These are phyloP conservation scores for Melipona beecheii DNA, from an alignment of 2,888 invertebrate species.

Conservation along the genomic window DNA sequence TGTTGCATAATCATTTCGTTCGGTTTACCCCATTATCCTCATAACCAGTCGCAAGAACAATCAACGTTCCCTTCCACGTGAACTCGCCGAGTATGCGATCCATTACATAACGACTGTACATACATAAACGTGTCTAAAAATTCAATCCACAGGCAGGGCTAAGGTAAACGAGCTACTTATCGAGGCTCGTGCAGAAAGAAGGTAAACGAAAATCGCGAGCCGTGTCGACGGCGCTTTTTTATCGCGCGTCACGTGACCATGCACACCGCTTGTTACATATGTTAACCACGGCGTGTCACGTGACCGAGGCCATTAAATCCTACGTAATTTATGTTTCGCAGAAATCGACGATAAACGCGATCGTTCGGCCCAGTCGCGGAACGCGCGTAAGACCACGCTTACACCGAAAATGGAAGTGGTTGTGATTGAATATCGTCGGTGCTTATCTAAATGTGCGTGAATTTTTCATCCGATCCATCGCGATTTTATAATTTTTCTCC, in stretches of 20 bases:
- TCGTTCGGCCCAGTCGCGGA: not conserved
- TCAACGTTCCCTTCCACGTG: not conserved
- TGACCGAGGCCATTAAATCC: conserved; percentile 41
- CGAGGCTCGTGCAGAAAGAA: conserved; percentile 16
- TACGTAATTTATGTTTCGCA: conserved; percentile 33
- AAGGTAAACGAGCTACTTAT: conserved; percentile 13
- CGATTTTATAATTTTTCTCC: too few relatives aligned
- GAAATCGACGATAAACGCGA: conserved; percentile 13
- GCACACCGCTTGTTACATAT: conserved; percentile 31
- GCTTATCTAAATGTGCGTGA: too few relatives aligned
- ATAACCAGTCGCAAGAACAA: too few relatives aligned
- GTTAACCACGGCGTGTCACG: conserved; percentile 36
- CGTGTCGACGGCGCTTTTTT: conserved; percentile 23
- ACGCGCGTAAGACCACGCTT: not conserved
- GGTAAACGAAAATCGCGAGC: conserved; percentile 45
- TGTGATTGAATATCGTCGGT: too few relatives aligned
- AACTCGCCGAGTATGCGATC: not conserved
- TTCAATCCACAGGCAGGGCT: conserved; percentile 9
- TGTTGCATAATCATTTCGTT: too few relatives aligned
- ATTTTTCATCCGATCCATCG: too few relatives aligned
- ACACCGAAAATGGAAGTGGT: too few relatives aligned
- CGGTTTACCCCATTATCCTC: too few relatives aligned
- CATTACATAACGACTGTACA: not conserved
- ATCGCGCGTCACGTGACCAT: conserved; percentile 22
- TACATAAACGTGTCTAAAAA: conserved; percentile 11